Evolutionary conservation across 2,888 invertebrate genomes (phyloP).

Genomic region (Epinotia ramella): DNA sequence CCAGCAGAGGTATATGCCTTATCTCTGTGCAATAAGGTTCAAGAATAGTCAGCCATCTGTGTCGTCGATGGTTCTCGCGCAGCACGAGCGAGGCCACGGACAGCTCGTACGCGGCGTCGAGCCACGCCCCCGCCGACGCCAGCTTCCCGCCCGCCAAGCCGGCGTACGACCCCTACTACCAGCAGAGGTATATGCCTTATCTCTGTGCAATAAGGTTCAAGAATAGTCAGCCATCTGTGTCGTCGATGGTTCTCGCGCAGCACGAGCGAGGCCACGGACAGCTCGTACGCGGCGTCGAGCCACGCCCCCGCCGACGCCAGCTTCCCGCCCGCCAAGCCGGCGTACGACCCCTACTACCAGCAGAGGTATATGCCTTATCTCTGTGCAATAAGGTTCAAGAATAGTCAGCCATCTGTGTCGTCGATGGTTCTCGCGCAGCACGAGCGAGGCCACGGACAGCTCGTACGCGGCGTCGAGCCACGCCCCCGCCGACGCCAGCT

Average conservation of each 20-base stretch:
- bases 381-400: neutral
- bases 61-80: slow-evolving; percentile 53
- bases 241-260: slow-evolving; percentile 56
- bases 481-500: slow-evolving; percentile 59
- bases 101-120: slow-evolving; percentile 53
- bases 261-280: slow-evolving; percentile 65
- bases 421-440: slow-evolving; percentile 57
- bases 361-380: slow-evolving; percentile 57
- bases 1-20: slow-evolving; percentile 57
- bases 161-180: neutral
- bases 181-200: slow-evolving; percentile 57
- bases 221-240: neutral
- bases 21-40: neutral
- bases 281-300: slow-evolving; percentile 54
- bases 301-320: slow-evolving; percentile 61
- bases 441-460: slow-evolving; percentile 65
- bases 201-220: neutral
- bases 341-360: neutral
- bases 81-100: slow-evolving; percentile 67
- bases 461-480: slow-evolving; percentile 55
- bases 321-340: slow-evolving; percentile 65
- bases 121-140: slow-evolving; percentile 59
- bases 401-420: neutral
- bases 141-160: slow-evolving; percentile 67
- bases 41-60: neutral